Evolutionary conservation across 2,888 invertebrate species (phyloP).

Genomic region (Neoitamus cyanurus): DNA sequence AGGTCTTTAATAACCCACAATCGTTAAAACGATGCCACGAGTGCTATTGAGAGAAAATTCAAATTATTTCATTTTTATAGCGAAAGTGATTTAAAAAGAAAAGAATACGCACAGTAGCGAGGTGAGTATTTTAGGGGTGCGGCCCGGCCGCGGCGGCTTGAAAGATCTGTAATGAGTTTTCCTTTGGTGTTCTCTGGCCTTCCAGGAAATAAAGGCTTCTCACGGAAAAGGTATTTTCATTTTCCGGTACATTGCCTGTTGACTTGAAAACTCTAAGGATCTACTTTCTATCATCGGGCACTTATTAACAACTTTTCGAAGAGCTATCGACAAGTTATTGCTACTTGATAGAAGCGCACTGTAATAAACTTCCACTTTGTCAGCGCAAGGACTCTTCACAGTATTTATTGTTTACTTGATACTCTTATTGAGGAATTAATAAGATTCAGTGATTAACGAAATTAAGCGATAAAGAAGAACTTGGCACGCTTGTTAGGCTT

Average conservation of each 20-base stretch:
- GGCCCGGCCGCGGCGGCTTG: too few relatives aligned
- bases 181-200: neutral
- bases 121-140: neutral
- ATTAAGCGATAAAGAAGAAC: neutral
- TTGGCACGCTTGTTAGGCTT: neutral
- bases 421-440: neutral
- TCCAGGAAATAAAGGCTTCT: neutral
- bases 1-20: neutral
- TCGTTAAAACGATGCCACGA: neutral
- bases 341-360: neutral
- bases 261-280: neutral
- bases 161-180: neutral
- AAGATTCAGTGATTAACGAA: neutral
- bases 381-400: neutral
- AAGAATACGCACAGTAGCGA: neutral
- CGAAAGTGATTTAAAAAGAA: too few relatives aligned
- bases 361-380: neutral
- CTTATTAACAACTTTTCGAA: neutral
- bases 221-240: neutral
- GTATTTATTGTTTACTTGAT: neutral
- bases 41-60: neutral
- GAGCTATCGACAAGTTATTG: neutral
- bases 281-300: neutral
- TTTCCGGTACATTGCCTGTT: neutral
- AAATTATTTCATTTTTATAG: neutral